phyloP scores from a whole-genome alignment of 64 coral and sea anemone genomes.

The Pocillopora damicornis region DNA sequence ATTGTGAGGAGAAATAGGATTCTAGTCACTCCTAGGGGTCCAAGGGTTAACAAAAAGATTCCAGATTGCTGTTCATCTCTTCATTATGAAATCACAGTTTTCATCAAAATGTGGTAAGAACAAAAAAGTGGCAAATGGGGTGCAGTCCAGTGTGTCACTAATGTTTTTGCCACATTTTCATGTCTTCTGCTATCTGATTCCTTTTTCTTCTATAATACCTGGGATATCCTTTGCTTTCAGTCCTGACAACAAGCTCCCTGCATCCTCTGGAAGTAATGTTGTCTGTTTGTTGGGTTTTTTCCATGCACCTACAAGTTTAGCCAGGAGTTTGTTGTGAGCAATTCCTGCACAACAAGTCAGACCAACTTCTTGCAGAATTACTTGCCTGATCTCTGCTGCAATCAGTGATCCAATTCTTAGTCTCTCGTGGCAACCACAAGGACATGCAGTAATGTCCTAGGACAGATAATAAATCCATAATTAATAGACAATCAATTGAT shows the following conservation, averaged over 20 bases:
- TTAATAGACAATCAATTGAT: background rate
- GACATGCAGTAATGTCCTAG: conserved; percentile 42
- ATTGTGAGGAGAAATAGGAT: too few species aligned
- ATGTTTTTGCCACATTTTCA: too few species aligned
- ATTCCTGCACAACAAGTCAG: conserved; percentile 85
- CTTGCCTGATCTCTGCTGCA: conserved; percentile 64
- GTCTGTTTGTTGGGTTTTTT: conserved; percentile 88
- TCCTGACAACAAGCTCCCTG: conserved; percentile 33
- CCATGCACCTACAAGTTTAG: conserved; percentile 68
- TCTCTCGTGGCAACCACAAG: conserved; percentile 74
- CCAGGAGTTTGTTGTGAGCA: conserved; percentile 69
- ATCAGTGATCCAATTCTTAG: conserved; percentile 69
- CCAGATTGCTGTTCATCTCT: too few species aligned
- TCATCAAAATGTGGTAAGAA: too few species aligned
- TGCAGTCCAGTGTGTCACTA: too few species aligned
- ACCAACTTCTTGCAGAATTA: conserved; percentile 63
- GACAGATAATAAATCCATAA: background rate
- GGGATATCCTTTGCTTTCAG: conserved; percentile 67
- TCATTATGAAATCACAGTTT: too few species aligned
- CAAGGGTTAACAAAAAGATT: too few species aligned
- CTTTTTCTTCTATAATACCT: conserved; percentile 41
- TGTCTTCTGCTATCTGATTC: too few species aligned
- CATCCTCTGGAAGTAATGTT: conserved; percentile 62
- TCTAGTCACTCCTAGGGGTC: too few species aligned
- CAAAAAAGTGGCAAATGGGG: too few species aligned